phyloP scores from a whole-genome alignment of 2,888 invertebrate species.

The Tinea pellionella region DNA sequence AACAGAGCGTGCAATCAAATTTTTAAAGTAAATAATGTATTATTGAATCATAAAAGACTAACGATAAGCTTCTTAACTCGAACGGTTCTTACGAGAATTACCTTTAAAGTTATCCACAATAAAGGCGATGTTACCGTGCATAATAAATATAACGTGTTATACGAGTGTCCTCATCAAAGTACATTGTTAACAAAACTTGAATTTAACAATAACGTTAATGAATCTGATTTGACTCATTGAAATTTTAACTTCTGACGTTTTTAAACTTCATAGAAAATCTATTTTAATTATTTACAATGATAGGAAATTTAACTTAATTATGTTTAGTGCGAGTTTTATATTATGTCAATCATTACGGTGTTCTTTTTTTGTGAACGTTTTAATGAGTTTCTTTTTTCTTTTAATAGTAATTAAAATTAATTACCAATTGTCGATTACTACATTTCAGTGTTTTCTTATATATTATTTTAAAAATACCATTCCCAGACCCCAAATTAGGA shows the following conservation, averaged over 20 bases:
- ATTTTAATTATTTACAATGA: conserved; percentile 12
- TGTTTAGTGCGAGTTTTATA: not conserved
- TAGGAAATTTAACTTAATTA: not conserved
- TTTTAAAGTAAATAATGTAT: conserved; percentile 2
- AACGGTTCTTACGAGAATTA: not conserved
- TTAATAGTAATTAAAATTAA: no score
- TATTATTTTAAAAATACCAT: no score
- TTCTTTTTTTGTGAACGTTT: not conserved
- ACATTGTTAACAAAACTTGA: conserved; percentile 25
- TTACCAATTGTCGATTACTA: no score
- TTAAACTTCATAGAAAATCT: not conserved
- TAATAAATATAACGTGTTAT: not conserved
- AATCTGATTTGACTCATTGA: conserved; percentile 20
- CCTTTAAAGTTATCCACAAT: not conserved
- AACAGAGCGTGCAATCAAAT: not conserved
- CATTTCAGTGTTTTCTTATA: no score
- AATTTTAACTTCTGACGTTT: not conserved
- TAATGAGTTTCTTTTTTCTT: no score
- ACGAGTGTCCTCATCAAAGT: conserved; percentile 24
- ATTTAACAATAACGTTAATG: conserved; percentile 33
- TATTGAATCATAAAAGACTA: conserved; percentile 8
- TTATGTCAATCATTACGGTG: not conserved
- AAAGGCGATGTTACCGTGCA: not conserved
- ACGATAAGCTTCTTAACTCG: conserved; percentile 2
- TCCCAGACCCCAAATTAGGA: no score